These are phyloP conservation scores for Oscheius sp. DNA, from an alignment of 1,140 invertebrate genomes.

Conservation along the genomic window DNA sequence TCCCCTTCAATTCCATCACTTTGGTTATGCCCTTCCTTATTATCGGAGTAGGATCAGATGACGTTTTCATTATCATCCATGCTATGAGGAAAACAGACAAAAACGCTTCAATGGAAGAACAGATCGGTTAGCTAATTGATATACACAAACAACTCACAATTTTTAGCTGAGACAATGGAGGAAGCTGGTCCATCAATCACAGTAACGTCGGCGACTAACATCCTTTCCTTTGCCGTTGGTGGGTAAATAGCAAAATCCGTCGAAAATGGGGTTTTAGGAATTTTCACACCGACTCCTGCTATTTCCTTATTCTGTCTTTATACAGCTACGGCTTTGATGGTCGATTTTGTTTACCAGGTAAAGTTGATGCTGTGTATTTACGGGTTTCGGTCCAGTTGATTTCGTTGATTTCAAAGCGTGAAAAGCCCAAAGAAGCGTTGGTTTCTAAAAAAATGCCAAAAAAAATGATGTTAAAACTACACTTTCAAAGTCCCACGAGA, in stretches of 20 bases:
- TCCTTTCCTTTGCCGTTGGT: slow-evolving; percentile 38
- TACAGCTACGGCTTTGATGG: slow-evolving; percentile 25
- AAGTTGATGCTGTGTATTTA: too few species aligned
- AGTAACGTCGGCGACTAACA: slow-evolving; percentile 40
- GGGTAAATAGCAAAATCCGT: too few species aligned
- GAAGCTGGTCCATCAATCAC: slow-evolving; percentile 46
- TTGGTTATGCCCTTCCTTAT: slow-evolving; percentile 45
- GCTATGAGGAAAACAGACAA: slow-evolving; percentile 40
- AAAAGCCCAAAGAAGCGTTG: too few species aligned
- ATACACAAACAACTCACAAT: neutral
- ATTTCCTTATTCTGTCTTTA: slow-evolving; percentile 43
- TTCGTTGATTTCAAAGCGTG: too few species aligned
- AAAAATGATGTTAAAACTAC: too few species aligned
- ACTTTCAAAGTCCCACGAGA: too few species aligned
- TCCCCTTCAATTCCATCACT: slow-evolving; percentile 46
- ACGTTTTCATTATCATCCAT: slow-evolving; percentile 45
- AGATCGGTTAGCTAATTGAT: slow-evolving; percentile 35
- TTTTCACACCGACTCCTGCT: slow-evolving; percentile 40
- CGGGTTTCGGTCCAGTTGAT: too few species aligned
- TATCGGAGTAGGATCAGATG: slow-evolving; percentile 43
- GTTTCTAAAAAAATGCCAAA: too few species aligned
- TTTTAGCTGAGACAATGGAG: slow-evolving; percentile 44
- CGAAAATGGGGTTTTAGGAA: slow-evolving; percentile 5
- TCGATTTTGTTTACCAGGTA: slow-evolving; percentile 45
- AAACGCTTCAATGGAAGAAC: slow-evolving; percentile 20